These are phyloP conservation scores for Drosophila pseudotakahashii DNA, from an alignment of 2,888 invertebrate genomes.

Conservation along the genomic window DNA sequence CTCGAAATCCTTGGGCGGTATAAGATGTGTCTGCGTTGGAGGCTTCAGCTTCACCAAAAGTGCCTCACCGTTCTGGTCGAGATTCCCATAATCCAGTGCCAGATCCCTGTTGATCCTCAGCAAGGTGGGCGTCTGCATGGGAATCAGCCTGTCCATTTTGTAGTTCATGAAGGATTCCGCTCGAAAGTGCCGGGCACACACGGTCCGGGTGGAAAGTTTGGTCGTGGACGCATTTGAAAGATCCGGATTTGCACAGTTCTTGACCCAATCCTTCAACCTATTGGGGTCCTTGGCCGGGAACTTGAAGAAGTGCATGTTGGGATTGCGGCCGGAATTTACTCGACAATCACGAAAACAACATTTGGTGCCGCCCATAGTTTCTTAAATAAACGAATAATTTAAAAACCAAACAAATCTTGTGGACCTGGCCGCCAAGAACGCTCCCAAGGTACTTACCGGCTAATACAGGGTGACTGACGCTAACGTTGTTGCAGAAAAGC, in stretches of 20 bases:
- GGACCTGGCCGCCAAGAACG: no score
- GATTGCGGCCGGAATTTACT: constrained; percentile 83
- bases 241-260: constrained; percentile 54
- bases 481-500: no score
- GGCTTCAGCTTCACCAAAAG: constrained; percentile 53
- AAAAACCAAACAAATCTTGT: background rate
- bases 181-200: constrained; percentile 86
- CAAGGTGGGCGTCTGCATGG: constrained; percentile 85
- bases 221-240: constrained; percentile 80
- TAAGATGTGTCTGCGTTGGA: constrained; percentile 65
- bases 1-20: constrained; percentile 69
- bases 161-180: constrained; percentile 85
- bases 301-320: constrained; percentile 85
- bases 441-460: no score
- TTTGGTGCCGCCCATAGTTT: constrained; percentile 85
- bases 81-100: constrained; percentile 72
- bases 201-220: constrained; percentile 84
- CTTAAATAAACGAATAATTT: no score
- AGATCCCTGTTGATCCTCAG: constrained; percentile 64
- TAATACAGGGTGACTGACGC: no score
- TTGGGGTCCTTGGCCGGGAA: constrained; percentile 83
- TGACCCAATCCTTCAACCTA: constrained; percentile 68
- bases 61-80: constrained; percentile 60
- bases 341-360: constrained; percentile 85
- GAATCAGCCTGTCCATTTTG: constrained; percentile 84